Base-by-base conservation (phyloP, 2,113 vertebrate species). In the Todiramphus chloris region DNA sequence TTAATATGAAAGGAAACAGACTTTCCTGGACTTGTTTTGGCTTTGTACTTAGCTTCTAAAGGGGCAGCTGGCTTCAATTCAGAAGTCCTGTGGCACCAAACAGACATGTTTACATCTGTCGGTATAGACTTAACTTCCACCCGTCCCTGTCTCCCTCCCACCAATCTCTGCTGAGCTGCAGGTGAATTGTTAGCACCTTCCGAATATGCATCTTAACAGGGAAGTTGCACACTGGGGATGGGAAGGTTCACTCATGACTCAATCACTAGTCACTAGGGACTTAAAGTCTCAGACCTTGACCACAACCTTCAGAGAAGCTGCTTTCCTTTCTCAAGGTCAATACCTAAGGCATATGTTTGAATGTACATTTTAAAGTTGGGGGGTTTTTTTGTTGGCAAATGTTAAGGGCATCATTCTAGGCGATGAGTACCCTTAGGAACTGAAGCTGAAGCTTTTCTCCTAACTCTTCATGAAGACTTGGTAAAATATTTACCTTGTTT, bases 261-360 rank as follows among this genome's bases (percentile, higher is more conserved):
- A 13, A 0, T 13, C 1, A 0, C 4, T 16, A 1, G 4, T 51
- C 27, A 2, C 33, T 15, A 28, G 30, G 83, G n/a, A 6, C 17
- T 9, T 25, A 37, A 33, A 78, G 12, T 12, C 16, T 37, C 50
- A 69, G 35, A 27, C 27, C 23, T 41, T 44, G 51, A 39, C 17
- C 53, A 0, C 4, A 56, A 13, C 37, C 39, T 17, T 55, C 44
- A 51, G 35, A n/a, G n/a, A 31, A 48, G 50, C 10, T 33, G 19
- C 21, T 68, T 28, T 44, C 8, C 25, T 35, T 16, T 50, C 17
- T 37, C 0, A n/a, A 66, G 12, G 43, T 18, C 55, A 33, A 3
- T 9, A 7, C 83, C 74, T 43, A 46, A 67, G 37, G 21, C 19
- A 13, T n/a, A 4, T 8, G 10, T 16, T 70, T 2, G 37, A 37